phyloP scores from a whole-genome alignment of 2,797 vertebrate genomes.

The Anomalospiza imberbis region DNA sequence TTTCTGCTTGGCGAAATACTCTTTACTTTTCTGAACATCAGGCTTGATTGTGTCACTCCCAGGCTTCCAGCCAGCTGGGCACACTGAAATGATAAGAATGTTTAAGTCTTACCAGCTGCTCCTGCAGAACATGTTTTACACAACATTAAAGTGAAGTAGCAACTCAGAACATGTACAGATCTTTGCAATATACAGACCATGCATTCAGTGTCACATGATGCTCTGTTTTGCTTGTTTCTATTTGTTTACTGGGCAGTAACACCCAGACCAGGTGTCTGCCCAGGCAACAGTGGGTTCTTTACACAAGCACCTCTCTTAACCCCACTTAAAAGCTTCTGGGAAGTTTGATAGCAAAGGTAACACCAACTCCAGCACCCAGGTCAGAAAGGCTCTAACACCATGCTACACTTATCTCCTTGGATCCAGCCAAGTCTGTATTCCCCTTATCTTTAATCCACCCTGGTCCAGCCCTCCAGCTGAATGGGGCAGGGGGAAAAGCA shows the following conservation, averaged over 20 bases:
- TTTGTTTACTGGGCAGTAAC: background rate
- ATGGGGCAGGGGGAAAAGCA: accelerated
- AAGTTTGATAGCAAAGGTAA: background rate
- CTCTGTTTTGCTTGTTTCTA: background rate
- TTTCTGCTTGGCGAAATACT: conserved; percentile 94
- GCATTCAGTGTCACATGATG: background rate
- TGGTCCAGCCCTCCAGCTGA: background rate
- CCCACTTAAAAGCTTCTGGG: background rate
- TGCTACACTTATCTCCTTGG: background rate
- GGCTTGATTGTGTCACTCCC: conserved; percentile 98
- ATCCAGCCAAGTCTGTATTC: background rate
- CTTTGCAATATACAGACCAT: background rate
- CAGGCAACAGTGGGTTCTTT: background rate
- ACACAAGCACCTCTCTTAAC: background rate
- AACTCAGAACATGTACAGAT: background rate
- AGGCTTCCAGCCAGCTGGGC: conserved; percentile 97
- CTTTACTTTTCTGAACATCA: conserved; percentile 93
- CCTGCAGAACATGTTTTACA: background rate
- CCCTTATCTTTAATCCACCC: background rate
- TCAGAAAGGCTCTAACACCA: background rate
- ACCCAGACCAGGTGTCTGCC: background rate
- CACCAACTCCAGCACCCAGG: background rate
- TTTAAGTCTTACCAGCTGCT: background rate
- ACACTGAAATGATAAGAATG: conserved; percentile 81
- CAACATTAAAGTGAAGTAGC: background rate